Conservation (phyloP, 1,140 invertebrate genomes). For the Heliothis virescens region DNA sequence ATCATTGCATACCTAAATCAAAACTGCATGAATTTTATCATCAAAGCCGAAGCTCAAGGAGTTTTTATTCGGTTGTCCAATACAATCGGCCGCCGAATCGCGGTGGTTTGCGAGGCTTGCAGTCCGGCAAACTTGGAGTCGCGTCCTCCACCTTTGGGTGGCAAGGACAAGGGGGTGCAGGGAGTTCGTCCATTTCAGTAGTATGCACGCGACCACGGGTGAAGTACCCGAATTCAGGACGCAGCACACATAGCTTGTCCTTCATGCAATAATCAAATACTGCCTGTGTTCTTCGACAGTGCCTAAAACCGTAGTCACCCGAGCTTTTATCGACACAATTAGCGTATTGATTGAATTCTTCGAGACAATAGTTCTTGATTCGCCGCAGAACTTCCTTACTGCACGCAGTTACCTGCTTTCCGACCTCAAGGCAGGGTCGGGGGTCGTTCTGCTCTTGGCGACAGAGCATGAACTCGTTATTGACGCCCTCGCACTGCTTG, state of each 20-base stretch:
- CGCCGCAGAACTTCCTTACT: slow-evolving; percentile 94
- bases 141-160: slow-evolving; percentile 83
- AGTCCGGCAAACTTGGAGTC: slow-evolving; percentile 88
- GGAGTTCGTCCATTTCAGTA: slow-evolving; percentile 86
- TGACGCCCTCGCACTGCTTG: slow-evolving; percentile 94
- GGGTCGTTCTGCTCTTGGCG: slow-evolving; percentile 94
- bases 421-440: slow-evolving; percentile 94
- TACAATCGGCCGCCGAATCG: slow-evolving; percentile 87
- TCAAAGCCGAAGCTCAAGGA: neutral
- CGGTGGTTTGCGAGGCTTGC: slow-evolving; percentile 86
- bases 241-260: slow-evolving; percentile 93
- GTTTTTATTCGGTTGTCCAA: slow-evolving; percentile 72
- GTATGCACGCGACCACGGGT: slow-evolving; percentile 91
- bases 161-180: slow-evolving; percentile 84
- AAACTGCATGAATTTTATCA: neutral
- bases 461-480: slow-evolving; percentile 98
- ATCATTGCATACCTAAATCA: neutral
- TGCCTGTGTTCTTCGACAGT: slow-evolving; percentile 94
- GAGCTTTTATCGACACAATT: slow-evolving; percentile 95
- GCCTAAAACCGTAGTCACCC: slow-evolving; percentile 87
- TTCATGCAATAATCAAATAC: slow-evolving; percentile 95
- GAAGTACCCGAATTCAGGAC: slow-evolving; percentile 95
- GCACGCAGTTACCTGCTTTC: slow-evolving; percentile 96
- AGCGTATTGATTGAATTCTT: slow-evolving; percentile 95
- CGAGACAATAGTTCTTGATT: slow-evolving; percentile 93